These are phyloP conservation scores for Fabriciana adippe DNA, from an alignment of 2,888 invertebrate genomes.

Conservation along the genomic window DNA sequence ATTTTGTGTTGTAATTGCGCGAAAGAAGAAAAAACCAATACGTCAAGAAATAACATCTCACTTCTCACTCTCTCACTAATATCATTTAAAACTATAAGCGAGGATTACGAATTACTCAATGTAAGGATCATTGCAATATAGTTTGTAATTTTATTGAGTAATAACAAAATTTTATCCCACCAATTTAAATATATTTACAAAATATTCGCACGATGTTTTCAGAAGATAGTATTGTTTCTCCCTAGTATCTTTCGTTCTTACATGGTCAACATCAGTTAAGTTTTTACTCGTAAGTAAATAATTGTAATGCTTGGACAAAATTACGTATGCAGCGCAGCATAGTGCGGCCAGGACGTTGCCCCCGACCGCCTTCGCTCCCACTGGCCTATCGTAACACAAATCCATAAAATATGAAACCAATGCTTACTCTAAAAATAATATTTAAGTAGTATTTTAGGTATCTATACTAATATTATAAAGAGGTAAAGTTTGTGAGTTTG, in stretches of 20 bases:
- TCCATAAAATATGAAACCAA: conserved; percentile 18
- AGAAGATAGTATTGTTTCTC: neutral
- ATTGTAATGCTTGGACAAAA: conserved; percentile 39
- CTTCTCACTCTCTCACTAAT: no score
- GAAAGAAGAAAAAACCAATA: no score
- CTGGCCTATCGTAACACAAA: conserved; percentile 48
- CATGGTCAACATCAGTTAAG: conserved; percentile 16
- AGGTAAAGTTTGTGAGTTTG: no score
- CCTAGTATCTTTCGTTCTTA: neutral
- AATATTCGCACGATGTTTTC: neutral
- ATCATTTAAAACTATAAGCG: no score
- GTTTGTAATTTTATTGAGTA: neutral
- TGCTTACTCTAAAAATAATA: neutral
- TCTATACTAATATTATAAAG: no score
- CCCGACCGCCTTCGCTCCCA: conserved; percentile 55
- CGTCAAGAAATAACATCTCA: no score
- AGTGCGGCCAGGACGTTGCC: conserved; percentile 68
- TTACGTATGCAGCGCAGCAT: conserved; percentile 71
- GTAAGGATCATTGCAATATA: neutral
- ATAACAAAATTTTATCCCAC: neutral
- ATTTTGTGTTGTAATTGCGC: no score
- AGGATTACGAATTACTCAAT: neutral
- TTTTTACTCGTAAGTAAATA: conserved; percentile 15
- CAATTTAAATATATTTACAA: neutral
- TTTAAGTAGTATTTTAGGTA: neutral